Evolutionary conservation across 2,113 vertebrate genomes (phyloP), one percentile per base, ranked within the genome.

Genomic region (Alexandromys fortis): DNA sequence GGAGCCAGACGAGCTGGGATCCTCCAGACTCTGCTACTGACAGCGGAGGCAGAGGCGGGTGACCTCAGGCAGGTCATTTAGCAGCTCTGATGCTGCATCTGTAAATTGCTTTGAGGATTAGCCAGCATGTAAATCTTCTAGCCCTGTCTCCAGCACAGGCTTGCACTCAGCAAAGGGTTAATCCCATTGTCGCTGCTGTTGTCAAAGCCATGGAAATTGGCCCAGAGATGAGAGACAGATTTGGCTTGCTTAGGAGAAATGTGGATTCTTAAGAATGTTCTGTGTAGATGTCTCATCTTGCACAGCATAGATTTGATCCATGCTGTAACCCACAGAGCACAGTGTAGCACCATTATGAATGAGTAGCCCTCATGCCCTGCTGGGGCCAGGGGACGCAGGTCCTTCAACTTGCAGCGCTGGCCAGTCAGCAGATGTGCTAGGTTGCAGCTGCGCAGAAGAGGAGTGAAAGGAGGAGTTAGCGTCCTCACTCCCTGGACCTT

Each of bases 101-200:
- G 76, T 87, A 76, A 92, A 87, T 85, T 75, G 90, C 88, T 81
- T 33, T 24, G 79, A 81, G 92, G 93, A 96, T 97, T 95, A 97
- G 82, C 86, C 94, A 49, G 90, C 65, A 58, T 89, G 78, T 83
- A 92, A 96, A 87, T 97, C 82, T 58, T 38, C 67, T 63, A 52
- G 12, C 86, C 89, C 79, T 12, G 7, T 92, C 68, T 97, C 87
- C 78, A 81, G 83, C 97, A 95, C 75, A 30, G 7, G 45, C 7
- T 55, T 49, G 55, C 28, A 68, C 55, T 73, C 89, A 75, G 68
- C 89, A 85, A 87, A 83, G 72, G 55, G 75, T 93, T 96, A 88
- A 95, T 97, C 92, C 67, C 55, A 21, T 87, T 52, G 89, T 52
- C 81, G 67, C 16, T 81, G 47, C 26, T 90, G 38, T 85, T 45